phyloP scores from a whole-genome alignment of 2,888 invertebrate species.

The Tetropium fuscum region DNA sequence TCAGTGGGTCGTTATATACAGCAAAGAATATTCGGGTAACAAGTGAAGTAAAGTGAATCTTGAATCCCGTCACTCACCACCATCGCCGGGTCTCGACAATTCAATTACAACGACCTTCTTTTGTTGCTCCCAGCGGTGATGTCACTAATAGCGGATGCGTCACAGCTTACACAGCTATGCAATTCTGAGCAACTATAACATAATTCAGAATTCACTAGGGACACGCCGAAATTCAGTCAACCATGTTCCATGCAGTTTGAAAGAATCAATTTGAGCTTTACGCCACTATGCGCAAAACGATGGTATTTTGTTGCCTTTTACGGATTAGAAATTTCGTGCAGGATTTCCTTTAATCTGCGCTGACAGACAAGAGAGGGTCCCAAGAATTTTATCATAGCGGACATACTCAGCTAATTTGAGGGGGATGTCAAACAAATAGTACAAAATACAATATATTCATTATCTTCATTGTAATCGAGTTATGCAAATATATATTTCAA shows the following conservation, averaged over 20 bases:
- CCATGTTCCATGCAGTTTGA: conserved; percentile 22
- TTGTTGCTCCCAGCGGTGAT: conserved; percentile 51
- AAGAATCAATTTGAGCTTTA: conserved; percentile 29
- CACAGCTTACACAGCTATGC: conserved; percentile 54
- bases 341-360: conserved; percentile 19
- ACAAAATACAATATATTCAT: too few species aligned
- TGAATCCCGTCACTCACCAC: conserved; percentile 12
- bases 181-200: conserved; percentile 48
- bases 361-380: conserved; percentile 11
- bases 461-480: too few species aligned
- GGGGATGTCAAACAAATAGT: too few species aligned
- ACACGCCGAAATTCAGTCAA: conserved; percentile 20
- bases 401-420: conserved; percentile 8
- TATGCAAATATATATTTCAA: too few species aligned
- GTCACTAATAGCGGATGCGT: conserved; percentile 56
- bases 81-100: conserved; percentile 35
- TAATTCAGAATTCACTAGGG: conserved; percentile 41
- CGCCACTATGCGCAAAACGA: conserved; percentile 21
- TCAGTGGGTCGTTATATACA: conserved; percentile 35
- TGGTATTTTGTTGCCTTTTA: conserved; percentile 14
- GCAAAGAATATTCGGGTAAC: conserved; percentile 11
- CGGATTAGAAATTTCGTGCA: conserved; percentile 3
- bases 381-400: conserved; percentile 1
- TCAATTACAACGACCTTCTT: conserved; percentile 51
- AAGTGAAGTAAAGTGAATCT: neutral